phyloP scores from a whole-genome alignment of 2,888 invertebrate species.

The Drosophila quasianomalipes region DNA sequence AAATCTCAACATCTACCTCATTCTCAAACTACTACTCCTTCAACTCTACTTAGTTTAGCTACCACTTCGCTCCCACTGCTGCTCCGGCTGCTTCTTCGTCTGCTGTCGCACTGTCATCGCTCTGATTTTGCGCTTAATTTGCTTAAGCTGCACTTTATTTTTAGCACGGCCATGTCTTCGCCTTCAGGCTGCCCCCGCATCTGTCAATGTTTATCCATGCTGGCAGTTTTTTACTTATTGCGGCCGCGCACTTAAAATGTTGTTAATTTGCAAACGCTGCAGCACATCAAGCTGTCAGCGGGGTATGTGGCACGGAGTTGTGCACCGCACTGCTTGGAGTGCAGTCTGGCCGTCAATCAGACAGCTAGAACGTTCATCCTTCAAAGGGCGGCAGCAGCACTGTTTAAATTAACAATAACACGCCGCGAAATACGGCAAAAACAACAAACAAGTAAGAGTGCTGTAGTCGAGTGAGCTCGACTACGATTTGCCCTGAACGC shows the following conservation, averaged over 20 bases:
- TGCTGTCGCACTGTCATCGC: conserved; percentile 20
- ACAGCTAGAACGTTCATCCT: conserved; percentile 55
- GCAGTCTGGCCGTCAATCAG: conserved; percentile 42
- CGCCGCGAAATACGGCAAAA: conserved; percentile 59
- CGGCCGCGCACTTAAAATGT: conserved; percentile 69
- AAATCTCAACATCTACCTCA: conserved; percentile 32
- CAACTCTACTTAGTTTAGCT: background rate
- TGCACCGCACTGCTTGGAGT: conserved; percentile 4
- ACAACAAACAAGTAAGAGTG: conserved; percentile 3
- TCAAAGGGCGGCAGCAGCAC: conserved; percentile 45
- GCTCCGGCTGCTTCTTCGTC: background rate
- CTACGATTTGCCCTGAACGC: no score
- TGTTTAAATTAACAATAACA: conserved; percentile 78
- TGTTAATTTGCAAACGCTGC: conserved; percentile 72
- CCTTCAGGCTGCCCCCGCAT: conserved; percentile 16
- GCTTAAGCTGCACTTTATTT: conserved; percentile 79
- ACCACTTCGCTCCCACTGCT: background rate
- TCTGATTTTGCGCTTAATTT: conserved; percentile 75
- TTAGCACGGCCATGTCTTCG: conserved; percentile 34
- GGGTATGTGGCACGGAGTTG: conserved; percentile 30
- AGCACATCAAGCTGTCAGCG: conserved; percentile 69
- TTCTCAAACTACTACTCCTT: conserved; percentile 18
- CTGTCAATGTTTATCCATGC: conserved; percentile 67
- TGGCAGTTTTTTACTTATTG: conserved; percentile 51
- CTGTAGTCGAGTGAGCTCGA: no score